Percentiles rank a stretch among this genome's conserved stretches.
Conservation (phyloP, 2,797 vertebrate genomes). For the Psittacula derbiana region DNA sequence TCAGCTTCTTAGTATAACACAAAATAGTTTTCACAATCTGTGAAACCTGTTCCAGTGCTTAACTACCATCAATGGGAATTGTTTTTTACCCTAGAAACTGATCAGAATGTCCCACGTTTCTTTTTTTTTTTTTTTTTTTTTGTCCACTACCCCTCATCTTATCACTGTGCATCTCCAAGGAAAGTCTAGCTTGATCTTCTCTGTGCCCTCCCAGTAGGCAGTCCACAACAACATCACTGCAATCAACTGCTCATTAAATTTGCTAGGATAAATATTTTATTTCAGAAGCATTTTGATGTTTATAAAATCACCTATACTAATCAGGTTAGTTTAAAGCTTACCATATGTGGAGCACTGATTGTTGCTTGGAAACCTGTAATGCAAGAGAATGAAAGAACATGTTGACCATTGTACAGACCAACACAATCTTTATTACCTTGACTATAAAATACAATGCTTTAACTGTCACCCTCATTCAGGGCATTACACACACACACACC, state of each 20-base stretch:
- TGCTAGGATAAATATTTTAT: neutral
- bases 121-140: neutral
- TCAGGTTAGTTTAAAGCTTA: conserved; percentile 69
- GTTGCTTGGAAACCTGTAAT: conserved; percentile 95
- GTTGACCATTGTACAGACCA: neutral
- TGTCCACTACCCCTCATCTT: neutral
- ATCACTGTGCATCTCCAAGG: neutral
- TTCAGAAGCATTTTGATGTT: neutral
- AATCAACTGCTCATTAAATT: neutral
- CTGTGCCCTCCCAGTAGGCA: neutral
- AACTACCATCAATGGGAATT: neutral
- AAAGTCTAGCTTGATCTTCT: neutral
- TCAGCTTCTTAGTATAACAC: neutral
- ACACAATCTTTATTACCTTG: neutral
- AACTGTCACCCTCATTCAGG: neutral
- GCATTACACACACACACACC: neutral
- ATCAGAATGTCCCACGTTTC: neutral
- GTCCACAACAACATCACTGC: neutral
- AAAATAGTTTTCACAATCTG: neutral
- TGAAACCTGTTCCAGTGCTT: neutral
- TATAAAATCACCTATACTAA: neutral
- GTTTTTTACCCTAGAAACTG: neutral
- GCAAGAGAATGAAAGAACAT: conserved; percentile 56
- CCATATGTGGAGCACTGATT: conserved; percentile 99
- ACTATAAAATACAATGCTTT: neutral